These are phyloP conservation scores for Cladorhizidae sp. DNA, from an alignment of 37 sponge, comb jelly and placozoan species.

Conservation along the genomic window DNA sequence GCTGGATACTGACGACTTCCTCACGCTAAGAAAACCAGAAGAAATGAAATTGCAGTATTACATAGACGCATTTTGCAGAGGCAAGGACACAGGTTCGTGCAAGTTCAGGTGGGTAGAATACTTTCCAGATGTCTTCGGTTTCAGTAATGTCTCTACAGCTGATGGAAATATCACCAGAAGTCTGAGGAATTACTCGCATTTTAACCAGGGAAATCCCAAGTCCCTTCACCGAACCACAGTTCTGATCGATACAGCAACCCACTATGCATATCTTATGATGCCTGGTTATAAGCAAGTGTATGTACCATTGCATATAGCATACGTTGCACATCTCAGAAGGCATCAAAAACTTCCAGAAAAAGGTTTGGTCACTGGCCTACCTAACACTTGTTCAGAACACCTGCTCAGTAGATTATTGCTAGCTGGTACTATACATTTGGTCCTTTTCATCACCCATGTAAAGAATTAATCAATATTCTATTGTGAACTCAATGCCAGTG, in stretches of 20 bases:
- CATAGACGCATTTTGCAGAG: conserved; percentile 25
- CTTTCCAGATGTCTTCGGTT: conserved; percentile 8
- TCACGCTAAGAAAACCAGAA: conserved; percentile 5
- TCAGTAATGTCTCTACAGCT: background rate
- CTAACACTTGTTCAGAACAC: background rate
- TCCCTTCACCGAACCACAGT: conserved; percentile 2
- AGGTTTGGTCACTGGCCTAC: conserved; percentile 1
- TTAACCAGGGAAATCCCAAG: conserved; percentile 12
- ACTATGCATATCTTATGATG: conserved; percentile 19
- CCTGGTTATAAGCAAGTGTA: background rate
- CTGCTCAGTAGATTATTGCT: background rate
- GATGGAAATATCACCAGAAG: conserved; percentile 25
- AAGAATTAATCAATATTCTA: too few species aligned
- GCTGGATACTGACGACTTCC: conserved; percentile 30
- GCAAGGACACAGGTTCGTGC: conserved; percentile 21
- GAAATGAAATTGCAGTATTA: conserved; percentile 22
- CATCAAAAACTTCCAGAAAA: background rate
- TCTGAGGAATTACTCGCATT: conserved; percentile 1
- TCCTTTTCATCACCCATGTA: background rate
- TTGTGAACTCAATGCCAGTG: too few species aligned
- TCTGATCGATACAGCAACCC: conserved; percentile 15
- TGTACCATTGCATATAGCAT: background rate
- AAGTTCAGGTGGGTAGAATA: conserved; percentile 30
- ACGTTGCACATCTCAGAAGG: conserved; percentile 12
- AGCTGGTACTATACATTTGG: background rate